Percentiles rank a stretch among this genome's conserved stretches.
Evolutionary conservation across 2,888 invertebrate genomes (phyloP).

Genomic region (Oligia latruncula): DNA sequence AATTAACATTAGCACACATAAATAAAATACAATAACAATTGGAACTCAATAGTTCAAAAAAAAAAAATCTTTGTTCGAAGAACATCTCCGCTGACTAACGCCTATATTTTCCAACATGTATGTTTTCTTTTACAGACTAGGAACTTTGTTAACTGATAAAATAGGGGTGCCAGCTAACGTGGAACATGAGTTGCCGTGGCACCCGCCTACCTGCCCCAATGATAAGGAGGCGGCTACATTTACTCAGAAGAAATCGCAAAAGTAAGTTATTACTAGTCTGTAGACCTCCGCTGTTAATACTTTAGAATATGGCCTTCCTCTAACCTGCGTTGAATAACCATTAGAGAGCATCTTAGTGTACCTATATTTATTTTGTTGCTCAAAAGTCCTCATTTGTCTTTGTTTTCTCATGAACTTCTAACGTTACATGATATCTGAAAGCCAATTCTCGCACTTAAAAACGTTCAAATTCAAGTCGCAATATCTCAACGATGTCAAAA

Average conservation of each 20-base stretch:
- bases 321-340: background rate
- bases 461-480: too few relatives aligned
- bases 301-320: background rate
- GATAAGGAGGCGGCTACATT: constrained; percentile 77
- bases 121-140: constrained; percentile 78
- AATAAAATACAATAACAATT: too few relatives aligned
- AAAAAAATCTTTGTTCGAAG: too few relatives aligned
- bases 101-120: background rate
- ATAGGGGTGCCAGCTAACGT: constrained; percentile 91
- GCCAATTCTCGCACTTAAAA: too few relatives aligned
- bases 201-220: constrained; percentile 92
- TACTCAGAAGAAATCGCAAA: constrained; percentile 77
- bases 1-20: too few relatives aligned
- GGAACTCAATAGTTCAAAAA: too few relatives aligned
- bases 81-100: too few relatives aligned
- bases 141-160: constrained; percentile 90
- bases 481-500: too few relatives aligned
- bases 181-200: constrained; percentile 94
- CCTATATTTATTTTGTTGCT: too few relatives aligned
- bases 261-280: constrained; percentile 71
- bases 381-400: too few relatives aligned
- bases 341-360: background rate
- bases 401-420: too few relatives aligned
- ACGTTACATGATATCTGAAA: too few relatives aligned
- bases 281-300: background rate